A percentile compares a stretch with the other conserved stretches of the same genome.
phyloP scores from a whole-genome alignment of 1,140 invertebrate species.

The Cydia pomonella region DNA sequence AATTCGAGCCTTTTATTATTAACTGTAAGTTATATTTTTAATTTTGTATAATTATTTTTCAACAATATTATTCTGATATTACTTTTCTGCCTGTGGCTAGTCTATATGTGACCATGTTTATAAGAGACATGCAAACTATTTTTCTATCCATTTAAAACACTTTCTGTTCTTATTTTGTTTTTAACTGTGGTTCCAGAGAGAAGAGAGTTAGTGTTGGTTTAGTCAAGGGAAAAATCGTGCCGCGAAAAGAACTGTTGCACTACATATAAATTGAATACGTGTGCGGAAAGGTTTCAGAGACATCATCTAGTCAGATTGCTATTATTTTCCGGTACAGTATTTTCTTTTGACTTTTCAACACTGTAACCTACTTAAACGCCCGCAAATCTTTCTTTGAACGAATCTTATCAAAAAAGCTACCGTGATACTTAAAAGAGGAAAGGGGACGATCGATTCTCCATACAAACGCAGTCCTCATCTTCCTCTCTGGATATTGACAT shows the following conservation, averaged over 20 bases:
- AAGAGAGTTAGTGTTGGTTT: neutral
- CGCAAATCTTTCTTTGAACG: neutral
- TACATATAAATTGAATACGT: neutral
- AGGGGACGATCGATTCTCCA: too few relatives aligned
- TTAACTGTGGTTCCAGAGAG: neutral
- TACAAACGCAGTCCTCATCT: too few relatives aligned
- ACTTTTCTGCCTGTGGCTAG: slow-evolving; percentile 43
- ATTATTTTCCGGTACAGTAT: neutral
- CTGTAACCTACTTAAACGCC: neutral
- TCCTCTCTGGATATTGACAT: too few relatives aligned
- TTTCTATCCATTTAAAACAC: slow-evolving; percentile 5
- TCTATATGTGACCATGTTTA: neutral
- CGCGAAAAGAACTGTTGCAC: neutral
- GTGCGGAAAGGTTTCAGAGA: neutral
- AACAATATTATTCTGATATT: slow-evolving; percentile 40
- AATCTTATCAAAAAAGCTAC: neutral
- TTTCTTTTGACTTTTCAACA: neutral
- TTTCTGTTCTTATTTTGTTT: neutral
- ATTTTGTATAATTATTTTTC: slow-evolving; percentile 49
- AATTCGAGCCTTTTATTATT: slow-evolving; percentile 64
- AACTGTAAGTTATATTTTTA: slow-evolving; percentile 55
- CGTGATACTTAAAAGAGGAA: too few relatives aligned
- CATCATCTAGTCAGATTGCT: neutral
- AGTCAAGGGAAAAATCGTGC: neutral
- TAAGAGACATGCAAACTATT: neutral